Base-by-base conservation (phyloP, 2,888 invertebrate genomes). In the Dexiosoma caninum region DNA sequence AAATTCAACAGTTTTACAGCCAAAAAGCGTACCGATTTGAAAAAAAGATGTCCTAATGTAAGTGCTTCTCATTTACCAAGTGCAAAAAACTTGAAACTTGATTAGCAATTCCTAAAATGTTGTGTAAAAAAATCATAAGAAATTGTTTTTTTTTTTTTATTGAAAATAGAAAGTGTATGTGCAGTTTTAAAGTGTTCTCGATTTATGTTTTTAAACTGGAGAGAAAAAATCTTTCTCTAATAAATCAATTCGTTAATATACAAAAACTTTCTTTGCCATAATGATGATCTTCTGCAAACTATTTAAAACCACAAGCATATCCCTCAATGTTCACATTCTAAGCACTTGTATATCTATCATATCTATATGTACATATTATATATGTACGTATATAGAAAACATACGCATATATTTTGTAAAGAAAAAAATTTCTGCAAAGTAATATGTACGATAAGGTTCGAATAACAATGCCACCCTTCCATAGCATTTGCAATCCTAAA, bases 21-120 rank as follows among this genome's bases (percentile, higher is more conserved):
- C 14, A 84, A 80, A 44, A 86, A 84, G 57, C 87, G 88, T 32
- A 85, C 88, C 23, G 88, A 88, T 77, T 82, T 86, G 23, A 86
- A 85, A 30, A 83, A 85, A 64, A 83, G 84, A 30, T 88, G 88
- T 77, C 88, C 88, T 21, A 84, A 85, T 83, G 88, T 88, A 78
- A 85, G 86, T 85, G 46, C 7, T 1, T 51, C n/a, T 53, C 9
- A 44, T 9, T n/a, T 35, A 27, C n/a, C 16, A 37, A 9, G 8
- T 37, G 30, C 44, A 46, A 32, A 51, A 37, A 44, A 19, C 8
- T 12, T 19, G 30, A 49, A 60, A 51, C 46, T 60, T 27, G 19
- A 74, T 57, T 74, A 64, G 46, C 55, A 19, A 64, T 74, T 64
- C 64, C 46, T 57, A 42, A 72, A 67, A 51, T 59, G 75, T 40